A percentile compares a stretch with the other conserved stretches of the same genome.
Conservation (phyloP, 2,888 invertebrate species). For the Helicoverpa assulta region DNA sequence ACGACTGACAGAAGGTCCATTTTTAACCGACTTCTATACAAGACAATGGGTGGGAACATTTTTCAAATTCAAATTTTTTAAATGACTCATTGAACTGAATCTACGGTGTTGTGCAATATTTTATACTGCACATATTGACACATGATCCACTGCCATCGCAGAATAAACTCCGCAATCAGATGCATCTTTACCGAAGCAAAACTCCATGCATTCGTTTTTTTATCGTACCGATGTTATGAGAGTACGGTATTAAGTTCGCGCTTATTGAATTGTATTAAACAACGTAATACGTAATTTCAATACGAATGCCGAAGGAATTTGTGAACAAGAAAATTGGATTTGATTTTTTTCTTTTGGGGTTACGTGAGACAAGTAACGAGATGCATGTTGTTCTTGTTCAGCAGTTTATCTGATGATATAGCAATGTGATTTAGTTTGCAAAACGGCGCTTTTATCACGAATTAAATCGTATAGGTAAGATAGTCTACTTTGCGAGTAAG, state of each 20-base stretch:
- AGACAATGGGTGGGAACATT: no score
- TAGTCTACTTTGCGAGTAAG: background rate
- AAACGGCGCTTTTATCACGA: background rate
- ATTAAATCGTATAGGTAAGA: background rate
- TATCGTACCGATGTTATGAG: background rate
- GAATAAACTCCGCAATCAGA: no score
- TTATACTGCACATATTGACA: no score
- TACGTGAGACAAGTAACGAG: constrained; percentile 30
- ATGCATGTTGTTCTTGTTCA: background rate
- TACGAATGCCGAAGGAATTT: constrained; percentile 48
- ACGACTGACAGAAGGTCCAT: constrained; percentile 28
- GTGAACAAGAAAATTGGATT: constrained; percentile 55
- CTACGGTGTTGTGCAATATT: no score
- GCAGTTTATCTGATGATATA: background rate
- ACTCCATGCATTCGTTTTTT: constrained; percentile 12
- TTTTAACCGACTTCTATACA: no score
- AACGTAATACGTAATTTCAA: constrained; percentile 55
- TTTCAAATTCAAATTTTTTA: no score
- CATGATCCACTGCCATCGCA: no score
- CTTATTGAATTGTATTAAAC: constrained; percentile 59
- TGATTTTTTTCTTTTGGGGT: constrained; percentile 49
- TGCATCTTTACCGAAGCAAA: no score
- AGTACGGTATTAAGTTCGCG: constrained; percentile 37
- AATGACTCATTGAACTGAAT: no score
- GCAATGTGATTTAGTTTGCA: background rate